Base-by-base conservation (phyloP, 2,888 invertebrate species). In the Blastobasis adustella region DNA sequence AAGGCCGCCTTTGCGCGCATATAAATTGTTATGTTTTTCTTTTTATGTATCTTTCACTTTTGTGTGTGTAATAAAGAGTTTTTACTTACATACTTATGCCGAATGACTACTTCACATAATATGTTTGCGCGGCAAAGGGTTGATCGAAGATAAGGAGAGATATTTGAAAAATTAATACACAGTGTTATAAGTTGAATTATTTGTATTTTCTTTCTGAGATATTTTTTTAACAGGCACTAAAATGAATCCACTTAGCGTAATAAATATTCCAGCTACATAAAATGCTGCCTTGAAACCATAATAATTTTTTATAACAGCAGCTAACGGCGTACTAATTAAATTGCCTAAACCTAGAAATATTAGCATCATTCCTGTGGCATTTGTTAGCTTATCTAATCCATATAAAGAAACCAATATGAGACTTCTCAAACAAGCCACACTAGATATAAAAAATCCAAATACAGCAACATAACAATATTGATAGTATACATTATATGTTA, bases 331-430 rank as follows among this genome's bases (percentile, higher is more conserved):
- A 59, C 86, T 75, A 41, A 84, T n/a, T 59, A 83, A 66, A 61
- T 74, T 76, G 37, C 80, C 87, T 52, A 84, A 10, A 10, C 87
- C 87, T 71, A 82, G 76, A 69, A 82, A 84, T 58, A 84, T 53
- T 60, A 87, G 61, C 59, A 85, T 59, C 59, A 87, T 70, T 6
- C 87, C 87, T 37, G 82, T 85, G 37, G 76, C 82, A 64, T 85
- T 87, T 23, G 87, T 87, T 62, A 87, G 73, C 58, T 76, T 80
- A 49, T 86, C 82, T 59, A 87, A 71, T 6, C 86, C 86, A 57
- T 77, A 87, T 42, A 84, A 67, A 47, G 76, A 61, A n/a, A 86
- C 85, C 52, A 87, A 56, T 37, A 76, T 67, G 56, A 82, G 58
- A 65, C 82, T 77, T 60, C 84, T 71, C 50, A 87, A 58, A 51